phyloP scores from a whole-genome alignment of 30 jellyfish, hydroid and myxozoan genomes.

The Sanderia malayensis region DNA sequence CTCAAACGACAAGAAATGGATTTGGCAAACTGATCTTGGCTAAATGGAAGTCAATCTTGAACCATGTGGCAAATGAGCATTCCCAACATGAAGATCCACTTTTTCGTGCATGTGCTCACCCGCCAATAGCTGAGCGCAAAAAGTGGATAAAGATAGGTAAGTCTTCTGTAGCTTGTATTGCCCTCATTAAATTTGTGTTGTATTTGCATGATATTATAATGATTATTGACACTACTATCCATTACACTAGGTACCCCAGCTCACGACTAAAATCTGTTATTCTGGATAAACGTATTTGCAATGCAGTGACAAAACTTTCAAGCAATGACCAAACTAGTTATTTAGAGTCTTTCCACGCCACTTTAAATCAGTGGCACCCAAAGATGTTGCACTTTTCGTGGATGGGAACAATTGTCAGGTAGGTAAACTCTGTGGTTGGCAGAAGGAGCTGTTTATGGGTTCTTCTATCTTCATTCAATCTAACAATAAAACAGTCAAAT shows the following conservation, averaged over 20 bases:
- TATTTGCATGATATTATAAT: neutral
- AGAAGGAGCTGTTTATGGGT: neutral
- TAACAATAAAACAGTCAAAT: neutral
- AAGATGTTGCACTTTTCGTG: slow-evolving; percentile 23
- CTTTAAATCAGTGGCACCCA: slow-evolving; percentile 43
- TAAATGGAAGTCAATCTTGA: neutral
- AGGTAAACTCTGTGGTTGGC: neutral
- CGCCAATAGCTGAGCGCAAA: neutral
- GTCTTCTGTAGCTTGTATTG: neutral
- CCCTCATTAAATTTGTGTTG: neutral
- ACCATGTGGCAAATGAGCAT: slow-evolving; percentile 2
- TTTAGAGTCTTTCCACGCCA: slow-evolving; percentile 34
- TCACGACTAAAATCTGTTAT: neutral
- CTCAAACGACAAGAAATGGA: neutral
- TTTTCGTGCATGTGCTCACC: neutral
- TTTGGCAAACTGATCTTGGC: neutral
- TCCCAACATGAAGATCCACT: neutral
- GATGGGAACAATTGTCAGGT: slow-evolving; percentile 34
- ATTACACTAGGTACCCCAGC: neutral
- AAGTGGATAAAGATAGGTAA: no score
- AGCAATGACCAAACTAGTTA: slow-evolving; percentile 41
- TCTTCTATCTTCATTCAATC: neutral
- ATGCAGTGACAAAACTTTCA: neutral
- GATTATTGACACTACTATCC: neutral
- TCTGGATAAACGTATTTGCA: no score